These are phyloP conservation scores for Myotis lucifugus DNA, from an alignment of 2,113 vertebrate species.

Conservation along the genomic window DNA sequence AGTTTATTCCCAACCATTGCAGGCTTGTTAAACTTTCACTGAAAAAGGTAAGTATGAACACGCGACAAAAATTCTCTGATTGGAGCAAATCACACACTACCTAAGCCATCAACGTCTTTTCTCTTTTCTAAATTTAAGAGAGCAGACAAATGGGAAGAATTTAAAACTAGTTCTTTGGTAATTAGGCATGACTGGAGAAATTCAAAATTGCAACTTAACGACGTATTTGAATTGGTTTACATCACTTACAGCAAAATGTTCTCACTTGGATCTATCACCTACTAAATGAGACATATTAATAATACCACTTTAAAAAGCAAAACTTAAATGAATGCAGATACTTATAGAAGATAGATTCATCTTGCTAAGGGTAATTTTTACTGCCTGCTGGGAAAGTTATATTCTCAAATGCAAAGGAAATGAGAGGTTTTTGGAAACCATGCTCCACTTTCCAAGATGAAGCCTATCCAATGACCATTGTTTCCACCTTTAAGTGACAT, in stretches of 20 bases:
- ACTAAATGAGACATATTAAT: constrained; percentile 58
- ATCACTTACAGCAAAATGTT: constrained; percentile 64
- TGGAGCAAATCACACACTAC: constrained; percentile 60
- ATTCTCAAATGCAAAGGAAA: not conserved
- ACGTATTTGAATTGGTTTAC: constrained; percentile 48
- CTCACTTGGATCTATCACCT: not conserved
- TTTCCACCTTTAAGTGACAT: not conserved
- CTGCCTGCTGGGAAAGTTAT: not conserved
- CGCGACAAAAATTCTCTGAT: constrained; percentile 60
- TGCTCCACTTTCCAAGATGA: not conserved
- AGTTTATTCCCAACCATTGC: constrained; percentile 35
- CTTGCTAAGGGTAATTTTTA: not conserved
- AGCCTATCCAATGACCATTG: not conserved
- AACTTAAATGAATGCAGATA: not conserved
- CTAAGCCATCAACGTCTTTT: constrained; percentile 62
- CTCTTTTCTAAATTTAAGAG: constrained; percentile 64
- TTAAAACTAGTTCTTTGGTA: constrained; percentile 62
- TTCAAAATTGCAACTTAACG: constrained; percentile 51
- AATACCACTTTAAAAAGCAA: not conserved
- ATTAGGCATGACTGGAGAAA: constrained; percentile 61
- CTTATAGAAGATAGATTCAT: not conserved
- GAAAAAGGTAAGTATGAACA: constrained; percentile 25
- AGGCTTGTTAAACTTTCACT: not conserved
- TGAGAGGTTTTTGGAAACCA: not conserved
- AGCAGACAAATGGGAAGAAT: constrained; percentile 59